Evolutionary conservation across 2,888 invertebrate species (phyloP).

Genomic region (Quadriops clusia): DNA sequence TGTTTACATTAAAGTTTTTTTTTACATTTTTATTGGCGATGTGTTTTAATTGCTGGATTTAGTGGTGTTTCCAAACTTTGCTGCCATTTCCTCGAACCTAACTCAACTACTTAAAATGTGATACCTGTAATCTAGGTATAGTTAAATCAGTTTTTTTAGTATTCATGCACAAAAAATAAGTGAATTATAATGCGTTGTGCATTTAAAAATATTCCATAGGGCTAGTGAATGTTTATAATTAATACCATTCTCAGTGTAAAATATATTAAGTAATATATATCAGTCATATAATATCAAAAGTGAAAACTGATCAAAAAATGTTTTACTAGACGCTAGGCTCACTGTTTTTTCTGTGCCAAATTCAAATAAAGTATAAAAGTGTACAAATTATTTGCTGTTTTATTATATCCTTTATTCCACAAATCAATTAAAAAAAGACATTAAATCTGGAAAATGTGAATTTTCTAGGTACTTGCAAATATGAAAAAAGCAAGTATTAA

Average conservation of each 20-base stretch:
- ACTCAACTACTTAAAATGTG: conserved; percentile 25
- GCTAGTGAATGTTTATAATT: conserved; percentile 35
- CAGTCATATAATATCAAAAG: conserved; percentile 26
- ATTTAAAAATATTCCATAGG: conserved; percentile 36
- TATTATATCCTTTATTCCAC: conserved; percentile 3
- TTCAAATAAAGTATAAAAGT: conserved; percentile 34
- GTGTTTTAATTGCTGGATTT: no score
- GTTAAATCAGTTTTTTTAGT: conserved; percentile 20
- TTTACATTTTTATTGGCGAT: no score
- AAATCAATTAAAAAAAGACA: no score
- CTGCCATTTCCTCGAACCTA: no score
- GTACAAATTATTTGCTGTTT: conserved; percentile 21
- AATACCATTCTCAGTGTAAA: conserved; percentile 34
- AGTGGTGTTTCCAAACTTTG: no score
- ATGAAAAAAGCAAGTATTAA: no score
- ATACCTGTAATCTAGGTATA: conserved; percentile 30
- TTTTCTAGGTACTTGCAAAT: no score
- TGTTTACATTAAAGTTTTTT: no score
- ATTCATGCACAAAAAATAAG: conserved; percentile 14
- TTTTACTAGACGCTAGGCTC: conserved; percentile 36
- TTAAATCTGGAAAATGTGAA: no score
- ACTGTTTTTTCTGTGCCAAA: conserved; percentile 40
- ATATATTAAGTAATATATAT: conserved; percentile 29
- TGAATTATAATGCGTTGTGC: conserved; percentile 16
- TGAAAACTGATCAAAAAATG: conserved; percentile 26